Conservation (phyloP, 2,797 vertebrate genomes). For the Megalops cyprinoides region DNA sequence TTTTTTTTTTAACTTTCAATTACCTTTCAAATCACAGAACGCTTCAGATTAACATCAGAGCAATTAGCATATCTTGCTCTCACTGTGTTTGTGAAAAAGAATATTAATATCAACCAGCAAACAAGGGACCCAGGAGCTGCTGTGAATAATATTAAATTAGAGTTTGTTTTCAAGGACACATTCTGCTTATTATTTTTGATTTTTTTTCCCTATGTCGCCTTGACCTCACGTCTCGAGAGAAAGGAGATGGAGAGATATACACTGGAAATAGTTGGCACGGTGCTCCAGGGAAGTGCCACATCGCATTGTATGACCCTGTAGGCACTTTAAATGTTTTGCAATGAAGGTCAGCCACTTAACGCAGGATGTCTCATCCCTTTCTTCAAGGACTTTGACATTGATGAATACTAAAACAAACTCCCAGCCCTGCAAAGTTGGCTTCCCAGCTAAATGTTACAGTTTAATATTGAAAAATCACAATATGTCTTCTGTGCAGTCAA, state of each 20-base stretch:
- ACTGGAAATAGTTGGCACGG: slow-evolving; percentile 65
- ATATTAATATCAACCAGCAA: not conserved
- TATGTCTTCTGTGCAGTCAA: not conserved
- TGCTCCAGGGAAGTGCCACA: slow-evolving; percentile 74
- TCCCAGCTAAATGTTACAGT: not conserved
- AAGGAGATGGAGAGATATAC: slow-evolving; percentile 64
- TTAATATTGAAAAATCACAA: not conserved
- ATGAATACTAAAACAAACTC: slow-evolving; percentile 42
- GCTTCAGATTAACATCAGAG: not conserved
- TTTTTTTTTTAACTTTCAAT: not conserved
- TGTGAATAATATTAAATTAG: not conserved
- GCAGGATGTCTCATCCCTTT: slow-evolving; percentile 54
- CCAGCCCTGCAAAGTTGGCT: not conserved
- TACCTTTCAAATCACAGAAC: not conserved
- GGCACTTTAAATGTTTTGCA: slow-evolving; percentile 69
- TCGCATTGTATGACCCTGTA: slow-evolving; percentile 60
- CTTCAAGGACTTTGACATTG: slow-evolving; percentile 57
- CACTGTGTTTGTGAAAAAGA: not conserved
- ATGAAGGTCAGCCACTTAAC: slow-evolving; percentile 61
- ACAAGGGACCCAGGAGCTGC: not conserved
- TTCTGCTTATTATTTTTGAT: slow-evolving; percentile 71
- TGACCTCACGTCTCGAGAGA: slow-evolving; percentile 60
- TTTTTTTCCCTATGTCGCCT: slow-evolving; percentile 56
- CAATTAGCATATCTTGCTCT: not conserved
- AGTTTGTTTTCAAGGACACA: slow-evolving; percentile 66